A percentile compares a stretch with the other conserved stretches of the same genome.
phyloP scores from a whole-genome alignment of 2,888 invertebrate species.

The Apoderus coryli region DNA sequence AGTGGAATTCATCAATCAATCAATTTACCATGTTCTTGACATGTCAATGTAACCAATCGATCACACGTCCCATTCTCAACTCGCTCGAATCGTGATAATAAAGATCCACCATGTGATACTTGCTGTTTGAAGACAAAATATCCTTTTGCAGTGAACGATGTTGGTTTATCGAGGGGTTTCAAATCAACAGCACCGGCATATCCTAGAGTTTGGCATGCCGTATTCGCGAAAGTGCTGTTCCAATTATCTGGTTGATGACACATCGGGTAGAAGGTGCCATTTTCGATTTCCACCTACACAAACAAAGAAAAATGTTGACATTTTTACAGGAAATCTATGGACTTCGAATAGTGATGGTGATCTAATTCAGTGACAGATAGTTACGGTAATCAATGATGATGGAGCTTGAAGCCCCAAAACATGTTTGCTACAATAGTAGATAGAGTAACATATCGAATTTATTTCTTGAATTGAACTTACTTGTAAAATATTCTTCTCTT shows the following conservation, averaged over 20 bases:
- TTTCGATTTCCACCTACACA: constrained; percentile 19
- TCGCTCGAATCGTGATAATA: constrained; percentile 34
- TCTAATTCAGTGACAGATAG: too few species aligned
- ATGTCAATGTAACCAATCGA: constrained; percentile 37
- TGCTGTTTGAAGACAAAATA: constrained; percentile 22
- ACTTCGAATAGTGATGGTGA: too few species aligned
- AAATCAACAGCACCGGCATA: constrained; percentile 32
- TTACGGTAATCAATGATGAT: too few species aligned
- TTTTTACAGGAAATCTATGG: too few species aligned
- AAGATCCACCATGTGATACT: constrained; percentile 7
- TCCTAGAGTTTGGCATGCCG: constrained; percentile 40
- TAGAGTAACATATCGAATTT: background rate
- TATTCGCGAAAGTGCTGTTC: constrained; percentile 38
- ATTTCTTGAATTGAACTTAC: too few species aligned
- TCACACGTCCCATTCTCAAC: constrained; percentile 30
- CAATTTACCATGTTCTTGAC: constrained; percentile 39
- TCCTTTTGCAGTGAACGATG: constrained; percentile 15
- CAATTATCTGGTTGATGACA: constrained; percentile 41
- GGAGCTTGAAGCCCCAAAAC: too few species aligned
- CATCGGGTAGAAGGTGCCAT: constrained; percentile 32
- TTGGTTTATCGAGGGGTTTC: constrained; percentile 23
- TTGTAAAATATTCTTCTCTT: constrained; percentile 17
- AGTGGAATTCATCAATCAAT: too few species aligned
- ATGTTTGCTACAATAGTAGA: too few species aligned
- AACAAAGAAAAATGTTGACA: too few species aligned